Evolutionary conservation across 1,140 invertebrate species (phyloP).

Genomic region (Brachionus rubens): DNA sequence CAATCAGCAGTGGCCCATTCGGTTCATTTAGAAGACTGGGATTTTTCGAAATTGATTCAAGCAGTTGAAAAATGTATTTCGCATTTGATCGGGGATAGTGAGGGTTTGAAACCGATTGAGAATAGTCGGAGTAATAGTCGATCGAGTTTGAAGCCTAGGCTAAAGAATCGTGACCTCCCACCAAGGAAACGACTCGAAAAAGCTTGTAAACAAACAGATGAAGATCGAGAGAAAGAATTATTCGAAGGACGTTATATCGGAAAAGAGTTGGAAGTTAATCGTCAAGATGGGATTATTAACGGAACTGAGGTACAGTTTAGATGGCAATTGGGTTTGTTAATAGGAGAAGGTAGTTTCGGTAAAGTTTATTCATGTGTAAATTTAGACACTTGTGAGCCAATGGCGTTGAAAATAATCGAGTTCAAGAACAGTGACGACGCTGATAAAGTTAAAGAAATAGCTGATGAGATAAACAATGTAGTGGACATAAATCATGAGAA

Average conservation of each 20-base stretch:
- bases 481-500: slow-evolving; percentile 41
- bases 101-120: too few relatives aligned
- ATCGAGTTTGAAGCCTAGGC: background rate
- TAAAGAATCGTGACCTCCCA: background rate
- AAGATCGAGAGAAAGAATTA: background rate
- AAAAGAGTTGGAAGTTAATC: background rate
- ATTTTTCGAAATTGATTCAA: background rate
- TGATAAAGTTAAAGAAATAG: slow-evolving; percentile 2
- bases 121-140: background rate
- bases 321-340: slow-evolving; percentile 41
- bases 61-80: slow-evolving; percentile 19
- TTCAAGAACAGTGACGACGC: background rate
- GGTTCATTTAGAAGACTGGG: background rate
- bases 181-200: slow-evolving; percentile 5
- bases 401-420: slow-evolving; percentile 16
- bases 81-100: slow-evolving; percentile 7
- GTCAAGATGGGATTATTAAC: slow-evolving; percentile 5
- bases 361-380: slow-evolving; percentile 46
- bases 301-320: slow-evolving; percentile 37
- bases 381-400: slow-evolving; percentile 31
- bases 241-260: background rate
- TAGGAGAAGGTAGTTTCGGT: slow-evolving; percentile 40
- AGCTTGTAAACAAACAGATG: slow-evolving; percentile 10
- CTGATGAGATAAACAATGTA: slow-evolving; percentile 38
- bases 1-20: background rate